Conservation (phyloP, 1,140 invertebrate species). For the Helicoverpa armigera region DNA sequence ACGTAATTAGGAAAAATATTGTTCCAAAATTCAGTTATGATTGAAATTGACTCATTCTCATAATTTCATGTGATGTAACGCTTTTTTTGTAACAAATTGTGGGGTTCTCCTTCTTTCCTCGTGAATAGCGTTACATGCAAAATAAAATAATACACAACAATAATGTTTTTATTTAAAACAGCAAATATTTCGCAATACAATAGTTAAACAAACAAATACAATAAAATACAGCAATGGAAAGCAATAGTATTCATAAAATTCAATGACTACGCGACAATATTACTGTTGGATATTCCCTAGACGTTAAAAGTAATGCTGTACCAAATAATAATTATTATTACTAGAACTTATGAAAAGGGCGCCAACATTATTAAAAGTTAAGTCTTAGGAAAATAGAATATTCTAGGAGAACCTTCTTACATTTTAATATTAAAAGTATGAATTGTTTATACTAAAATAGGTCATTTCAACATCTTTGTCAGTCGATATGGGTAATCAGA, state of each 20-base stretch:
- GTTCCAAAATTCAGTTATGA: no score
- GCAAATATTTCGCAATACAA: no score
- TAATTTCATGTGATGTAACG: no score
- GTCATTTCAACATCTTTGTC: no score
- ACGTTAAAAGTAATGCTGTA: slow-evolving; percentile 15
- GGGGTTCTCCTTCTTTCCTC: background rate
- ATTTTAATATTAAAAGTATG: no score
- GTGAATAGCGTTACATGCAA: background rate
- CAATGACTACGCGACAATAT: slow-evolving; percentile 23
- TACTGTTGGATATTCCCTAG: slow-evolving; percentile 15
- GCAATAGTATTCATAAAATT: slow-evolving; percentile 26
- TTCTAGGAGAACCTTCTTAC: no score
- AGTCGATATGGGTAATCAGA: no score
- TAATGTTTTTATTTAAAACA: no score
- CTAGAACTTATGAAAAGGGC: slow-evolving; percentile 1
- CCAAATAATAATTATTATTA: slow-evolving; percentile 29
- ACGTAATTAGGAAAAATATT: no score
- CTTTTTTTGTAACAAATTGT: no score
- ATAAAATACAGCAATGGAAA: slow-evolving; percentile 7
- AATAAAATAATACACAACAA: background rate
- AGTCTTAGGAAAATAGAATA: background rate
- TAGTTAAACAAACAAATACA: background rate
- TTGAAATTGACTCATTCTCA: no score
- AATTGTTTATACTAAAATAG: no score
- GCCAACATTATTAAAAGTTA: background rate